Base-by-base conservation (phyloP, 2,797 vertebrate genomes). In the Schizothorax lantsangensis region DNA sequence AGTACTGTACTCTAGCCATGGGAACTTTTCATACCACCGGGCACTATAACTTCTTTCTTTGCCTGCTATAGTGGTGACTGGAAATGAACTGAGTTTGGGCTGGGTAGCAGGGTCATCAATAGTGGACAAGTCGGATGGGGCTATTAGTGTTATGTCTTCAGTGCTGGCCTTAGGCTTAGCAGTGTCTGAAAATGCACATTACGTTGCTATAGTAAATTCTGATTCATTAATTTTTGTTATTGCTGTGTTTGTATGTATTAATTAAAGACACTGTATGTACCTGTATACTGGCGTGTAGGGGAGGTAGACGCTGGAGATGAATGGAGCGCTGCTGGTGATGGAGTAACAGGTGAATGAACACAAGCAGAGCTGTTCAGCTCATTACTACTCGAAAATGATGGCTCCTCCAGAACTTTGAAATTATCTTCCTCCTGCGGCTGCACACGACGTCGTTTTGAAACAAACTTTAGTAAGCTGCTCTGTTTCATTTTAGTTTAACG, bases 401-500 rank as follows among this genome's bases (percentile, higher is more conserved):
- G 64, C 30, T 33, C 64, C 64, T 66, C 30, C 30, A 30, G 6
- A 66, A 66, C 30, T 17, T 66, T 2, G 30, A 15, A 17, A 66
- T 33, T 33, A 33, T 66, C 14, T 36, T 66, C 15, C 64, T 66
- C 26, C 30, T 33, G 26, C 0, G 1, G 54, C 19, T 54, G 19
- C 19, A 6, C 52, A 54, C 19, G 0, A 21, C 52, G 21, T 59
- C 23, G n/a, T 59, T 59, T 59, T 59, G 7, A 62, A 10, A 26
- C 11, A 0, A 69, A 36, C 14, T 36, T 69, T 36, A 17, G 36
- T 21, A 69, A 69, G 36, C 7, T 21, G 33, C 17, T 19, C 26
- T 64, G 33, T 71, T 71, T 71, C 17, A 10, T 71, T 71, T 71
- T 71, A 71, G 68, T 71, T 71, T 40, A 71, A 71, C 68, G 4